Evolutionary conservation across 2,888 invertebrate genomes (phyloP), one percentile per base, ranked within the genome.

Genomic region (Coecobrya sp.): DNA sequence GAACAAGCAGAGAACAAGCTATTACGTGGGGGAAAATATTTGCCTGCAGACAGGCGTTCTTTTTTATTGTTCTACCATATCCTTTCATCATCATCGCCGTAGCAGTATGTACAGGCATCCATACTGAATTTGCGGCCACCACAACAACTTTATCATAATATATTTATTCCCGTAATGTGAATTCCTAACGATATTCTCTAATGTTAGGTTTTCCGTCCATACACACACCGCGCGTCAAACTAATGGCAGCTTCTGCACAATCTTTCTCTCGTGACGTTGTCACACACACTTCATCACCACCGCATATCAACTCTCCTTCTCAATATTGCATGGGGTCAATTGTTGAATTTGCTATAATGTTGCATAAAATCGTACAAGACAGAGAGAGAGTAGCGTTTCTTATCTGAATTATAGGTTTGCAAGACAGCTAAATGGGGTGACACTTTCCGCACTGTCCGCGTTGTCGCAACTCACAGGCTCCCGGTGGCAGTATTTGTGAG

Each of bases 251-350:
- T 27, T 84, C 62, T 62, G 7, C 62, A 13, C 76, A 76, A 49
- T 49, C 49, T 45, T 49, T 68, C 16, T 76, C 42, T 70, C 70
- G n/a, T 70, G 36, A 1, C 19, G 25, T 25, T 49, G 79, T 49
- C 79, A 79, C 30, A 81, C 19, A 81, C 16, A n/a, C 55, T 76
- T 22, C 25, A 25, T 49, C 76, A 22, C 45, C 49, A 49, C 45
- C 49, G 25, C 55, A 55, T 59, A 55, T 52, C 81, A 81, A 16
- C 52, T 25, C 30, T 8, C 55, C 30, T 30, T 8, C 11, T 81
- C 30, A 81, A 81, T 81, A 55, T 81, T 55, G 27, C 55, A 81
- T 81, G 25, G 36, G 59, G 81, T 59, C 81, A 81, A 36, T 81
- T 81, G 81, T 81, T 81, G 81, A 52, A 11, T 55, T 30, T 59